Conservation (phyloP, 92 coral and sea anemone species). For the Scolanthus callimorphus region DNA sequence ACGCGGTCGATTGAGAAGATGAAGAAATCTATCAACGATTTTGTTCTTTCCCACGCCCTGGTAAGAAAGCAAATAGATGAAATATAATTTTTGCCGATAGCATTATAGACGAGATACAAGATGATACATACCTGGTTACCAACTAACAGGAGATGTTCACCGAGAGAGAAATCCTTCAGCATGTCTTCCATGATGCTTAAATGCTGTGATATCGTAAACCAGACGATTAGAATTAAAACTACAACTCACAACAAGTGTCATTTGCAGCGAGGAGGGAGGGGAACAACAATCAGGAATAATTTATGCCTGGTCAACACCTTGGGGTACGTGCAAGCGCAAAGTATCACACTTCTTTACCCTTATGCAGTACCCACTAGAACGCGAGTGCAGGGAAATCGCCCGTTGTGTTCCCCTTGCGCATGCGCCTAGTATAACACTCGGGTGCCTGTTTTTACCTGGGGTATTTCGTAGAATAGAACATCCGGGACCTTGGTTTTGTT, state of each 20-base stretch:
- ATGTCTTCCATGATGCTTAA: slow-evolving; percentile 93
- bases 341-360: no score
- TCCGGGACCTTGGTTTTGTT: slow-evolving; percentile 95
- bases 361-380: no score
- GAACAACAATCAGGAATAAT: no score
- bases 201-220: slow-evolving; percentile 66
- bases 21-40: slow-evolving; percentile 93
- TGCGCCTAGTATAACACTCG: no score
- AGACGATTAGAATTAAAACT: no score
- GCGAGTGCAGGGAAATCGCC: no score
- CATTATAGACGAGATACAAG: background rate
- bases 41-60: slow-evolving; percentile 99
- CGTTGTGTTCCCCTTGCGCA: no score
- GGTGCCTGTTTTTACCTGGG: no score
- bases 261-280: no score
- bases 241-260: no score
- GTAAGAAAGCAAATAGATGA: background rate
- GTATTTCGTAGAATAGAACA: slow-evolving; percentile 85
- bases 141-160: slow-evolving; percentile 92
- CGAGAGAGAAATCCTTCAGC: slow-evolving; percentile 94
- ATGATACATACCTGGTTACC: slow-evolving; percentile 80
- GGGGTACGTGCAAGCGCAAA: no score
- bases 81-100: background rate
- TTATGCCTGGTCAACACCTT: no score
- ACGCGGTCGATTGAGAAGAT: slow-evolving; percentile 88